phyloP scores from a whole-genome alignment of 2,113 vertebrate species.

The Bombycilla garrulus region DNA sequence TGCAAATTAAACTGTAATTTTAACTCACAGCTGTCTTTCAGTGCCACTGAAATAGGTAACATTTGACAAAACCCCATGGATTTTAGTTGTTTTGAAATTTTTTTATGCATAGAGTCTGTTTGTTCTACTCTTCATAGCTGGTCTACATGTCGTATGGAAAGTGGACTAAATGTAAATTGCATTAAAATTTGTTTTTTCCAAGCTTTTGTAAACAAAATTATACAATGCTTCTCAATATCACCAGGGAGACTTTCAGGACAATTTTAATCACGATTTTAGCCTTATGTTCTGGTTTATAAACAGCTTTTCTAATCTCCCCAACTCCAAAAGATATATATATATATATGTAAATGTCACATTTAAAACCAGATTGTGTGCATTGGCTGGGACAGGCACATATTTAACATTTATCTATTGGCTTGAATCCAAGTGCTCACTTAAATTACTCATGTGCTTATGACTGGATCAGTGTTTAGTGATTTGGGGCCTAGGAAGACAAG shows the following conservation, averaged over 20 bases:
- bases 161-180: not conserved
- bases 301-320: not conserved
- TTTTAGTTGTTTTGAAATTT: not conserved
- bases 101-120: not conserved
- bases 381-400: not conserved
- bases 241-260: not conserved
- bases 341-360: slow-evolving; percentile 48
- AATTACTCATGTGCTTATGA: slow-evolving; percentile 32
- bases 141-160: not conserved
- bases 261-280: not conserved
- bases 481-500: not conserved
- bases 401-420: slow-evolving; percentile 34
- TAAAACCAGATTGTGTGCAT: slow-evolving; percentile 28
- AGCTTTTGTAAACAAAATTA: not conserved
- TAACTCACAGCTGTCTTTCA: slow-evolving; percentile 26
- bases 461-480: slow-evolving; percentile 9
- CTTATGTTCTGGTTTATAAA: slow-evolving; percentile 32
- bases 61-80: not conserved
- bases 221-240: not conserved
- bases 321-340: not conserved
- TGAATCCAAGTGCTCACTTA: slow-evolving; percentile 20
- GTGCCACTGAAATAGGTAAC: not conserved
- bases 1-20: slow-evolving; percentile 17
- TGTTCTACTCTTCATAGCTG: not conserved
- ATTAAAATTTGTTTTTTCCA: not conserved